A percentile compares a stretch with the other conserved stretches of the same genome.
These are phyloP conservation scores for Anarrhichthys ocellatus DNA, from an alignment of 2,113 vertebrate genomes.

Conservation along the genomic window DNA sequence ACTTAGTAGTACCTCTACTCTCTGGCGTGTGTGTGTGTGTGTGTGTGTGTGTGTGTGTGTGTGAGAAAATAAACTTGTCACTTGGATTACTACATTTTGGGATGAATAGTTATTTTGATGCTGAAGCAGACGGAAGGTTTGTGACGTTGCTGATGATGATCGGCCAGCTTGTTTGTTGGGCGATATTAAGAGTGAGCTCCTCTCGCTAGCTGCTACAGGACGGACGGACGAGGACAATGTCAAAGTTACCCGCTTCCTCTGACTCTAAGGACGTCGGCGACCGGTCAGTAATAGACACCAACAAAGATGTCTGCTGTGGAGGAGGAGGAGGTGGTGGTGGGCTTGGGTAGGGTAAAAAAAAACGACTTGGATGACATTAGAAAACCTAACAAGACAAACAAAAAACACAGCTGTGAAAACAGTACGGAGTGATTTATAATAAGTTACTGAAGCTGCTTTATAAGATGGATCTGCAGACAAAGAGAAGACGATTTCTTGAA, in stretches of 20 bases:
- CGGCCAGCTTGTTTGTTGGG: slow-evolving; percentile 29
- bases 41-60: background rate
- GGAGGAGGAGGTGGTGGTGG: background rate
- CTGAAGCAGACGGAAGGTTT: slow-evolving; percentile 14
- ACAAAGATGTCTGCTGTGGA: slow-evolving; percentile 4
- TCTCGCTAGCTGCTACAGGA: slow-evolving; percentile 45
- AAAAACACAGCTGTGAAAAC: background rate
- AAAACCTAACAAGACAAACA: background rate
- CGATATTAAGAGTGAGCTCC: slow-evolving; percentile 35
- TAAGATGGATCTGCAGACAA: background rate
- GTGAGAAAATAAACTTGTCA: slow-evolving; percentile 32
- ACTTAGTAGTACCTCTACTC: slow-evolving; percentile 39
- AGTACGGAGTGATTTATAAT: background rate
- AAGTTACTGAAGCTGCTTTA: background rate
- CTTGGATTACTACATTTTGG: slow-evolving; percentile 36
- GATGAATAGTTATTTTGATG: slow-evolving; percentile 48
- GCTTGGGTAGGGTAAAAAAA: background rate
- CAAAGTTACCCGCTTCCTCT: slow-evolving; percentile 40
- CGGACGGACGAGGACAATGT: slow-evolving; percentile 47
- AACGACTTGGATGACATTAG: background rate
- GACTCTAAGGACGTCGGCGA: slow-evolving; percentile 29
- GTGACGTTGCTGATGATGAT: slow-evolving; percentile 46
- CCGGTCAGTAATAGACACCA: slow-evolving; percentile 41
- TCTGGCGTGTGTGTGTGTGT: slow-evolving; percentile 22
- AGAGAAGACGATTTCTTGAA: background rate